phyloP scores from a whole-genome alignment of 2,797 vertebrate species.

The Echeneis naucrates region DNA sequence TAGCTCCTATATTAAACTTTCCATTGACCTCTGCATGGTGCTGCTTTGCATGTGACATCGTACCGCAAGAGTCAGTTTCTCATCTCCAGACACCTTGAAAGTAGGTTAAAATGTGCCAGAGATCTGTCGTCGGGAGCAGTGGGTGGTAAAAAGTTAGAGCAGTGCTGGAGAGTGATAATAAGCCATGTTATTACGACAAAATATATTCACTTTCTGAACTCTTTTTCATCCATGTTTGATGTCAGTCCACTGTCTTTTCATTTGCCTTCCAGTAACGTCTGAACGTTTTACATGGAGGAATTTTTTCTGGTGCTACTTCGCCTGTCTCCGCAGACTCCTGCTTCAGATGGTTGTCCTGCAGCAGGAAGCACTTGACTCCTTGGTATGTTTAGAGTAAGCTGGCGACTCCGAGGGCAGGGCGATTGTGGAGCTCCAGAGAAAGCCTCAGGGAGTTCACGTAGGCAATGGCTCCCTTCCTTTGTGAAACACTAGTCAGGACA shows the following conservation, averaged over 20 bases:
- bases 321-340: background rate
- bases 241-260: too few relatives aligned
- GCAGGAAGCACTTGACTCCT: slow-evolving; percentile 44
- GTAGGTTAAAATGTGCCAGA: background rate
- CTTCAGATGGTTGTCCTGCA: background rate
- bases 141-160: background rate
- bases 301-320: slow-evolving; percentile 1
- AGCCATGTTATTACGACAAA: background rate
- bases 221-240: background rate
- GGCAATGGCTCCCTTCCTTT: slow-evolving; percentile 58
- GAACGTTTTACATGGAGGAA: background rate
- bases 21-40: background rate
- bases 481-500: slow-evolving; percentile 76
- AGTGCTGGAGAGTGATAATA: background rate
- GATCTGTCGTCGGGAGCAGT: background rate
- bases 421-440: slow-evolving; percentile 32
- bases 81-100: background rate
- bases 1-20: too few relatives aligned
- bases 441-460: slow-evolving; percentile 53
- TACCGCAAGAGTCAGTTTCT: background rate
- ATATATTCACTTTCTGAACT: background rate
- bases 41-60: background rate
- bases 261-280: slow-evolving; percentile 2
- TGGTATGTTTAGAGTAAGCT: slow-evolving; percentile 52
- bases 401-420: slow-evolving; percentile 29